Evolutionary conservation across 2,888 invertebrate species (phyloP), one percentile per base, ranked within the genome.

Genomic region (Oscheius sp.): DNA sequence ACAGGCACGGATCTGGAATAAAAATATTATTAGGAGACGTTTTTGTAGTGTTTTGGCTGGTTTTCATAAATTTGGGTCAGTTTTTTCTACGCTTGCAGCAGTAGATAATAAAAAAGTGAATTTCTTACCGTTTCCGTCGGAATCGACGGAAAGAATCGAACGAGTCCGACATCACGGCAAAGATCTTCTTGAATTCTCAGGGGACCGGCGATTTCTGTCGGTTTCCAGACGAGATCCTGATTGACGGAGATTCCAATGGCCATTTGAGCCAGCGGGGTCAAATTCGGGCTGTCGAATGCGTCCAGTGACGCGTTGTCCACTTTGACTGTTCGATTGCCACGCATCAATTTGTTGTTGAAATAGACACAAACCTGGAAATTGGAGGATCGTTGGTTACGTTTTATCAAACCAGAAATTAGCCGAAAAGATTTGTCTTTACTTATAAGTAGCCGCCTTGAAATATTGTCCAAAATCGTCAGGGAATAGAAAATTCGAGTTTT

Each of bases 71-170:
- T 13, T 13, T 13, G 18, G 5, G 9, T 35, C 35, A 35, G 35
- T 9, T 13, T 52, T 52, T 52, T 52, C 12, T 9, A 6, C 9
- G 9, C 9, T 35, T 6, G 35, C 35, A 6, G 35, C 35, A 3
- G 35, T 6, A 35, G 35, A 35, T 9, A 35, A 35, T 6, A 35
- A 35, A 35, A 3, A 52, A 52, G 12, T n/a, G n/a, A 27, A 9
- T 35, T 35, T 59, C 73, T 18, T 12, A 92, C 92, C 70, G 94
- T 93, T 49, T 93, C 92, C 0, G 92, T 91, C 12, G 94, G 93
- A 85, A 97, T 95, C 80, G 95, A 94, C 0, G 97, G 97, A 88
- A 96, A 97, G 84, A 97, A 92, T 16, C 94, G 92, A 55, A 97
- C 89, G 23, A 96, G 89, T 0, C 94, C 94, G 1, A 97, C 96